Evolutionary conservation across 2,888 invertebrate species (phyloP).

Genomic region (Coenonympha arcania): DNA sequence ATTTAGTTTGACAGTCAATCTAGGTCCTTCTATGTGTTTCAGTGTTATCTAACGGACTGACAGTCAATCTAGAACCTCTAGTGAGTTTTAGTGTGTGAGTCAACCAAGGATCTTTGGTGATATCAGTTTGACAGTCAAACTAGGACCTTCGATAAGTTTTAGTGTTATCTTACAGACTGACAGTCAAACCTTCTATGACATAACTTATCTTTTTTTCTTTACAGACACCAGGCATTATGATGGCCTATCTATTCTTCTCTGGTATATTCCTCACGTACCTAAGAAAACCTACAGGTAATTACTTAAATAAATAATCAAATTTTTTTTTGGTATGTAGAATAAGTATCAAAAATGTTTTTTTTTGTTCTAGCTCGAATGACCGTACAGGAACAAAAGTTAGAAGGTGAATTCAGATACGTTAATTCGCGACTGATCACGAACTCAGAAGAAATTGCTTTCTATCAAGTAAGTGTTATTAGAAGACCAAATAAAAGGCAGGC

Average conservation of each 20-base stretch:
- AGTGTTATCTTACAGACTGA: too few species aligned
- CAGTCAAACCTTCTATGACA: too few species aligned
- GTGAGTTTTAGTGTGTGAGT: too few species aligned
- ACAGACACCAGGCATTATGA: constrained; percentile 90
- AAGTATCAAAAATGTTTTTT: constrained; percentile 3
- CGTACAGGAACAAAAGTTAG: constrained; percentile 95
- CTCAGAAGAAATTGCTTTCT: constrained; percentile 93
- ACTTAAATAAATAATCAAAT: neutral
- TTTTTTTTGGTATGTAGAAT: neutral
- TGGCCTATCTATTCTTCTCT: constrained; percentile 89
- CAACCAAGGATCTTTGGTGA: too few species aligned
- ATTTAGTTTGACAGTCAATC: constrained; percentile 14
- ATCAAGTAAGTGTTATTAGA: constrained; percentile 76
- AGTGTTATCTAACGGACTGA: too few species aligned
- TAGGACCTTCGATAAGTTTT: too few species aligned
- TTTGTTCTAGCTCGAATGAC: constrained; percentile 79
- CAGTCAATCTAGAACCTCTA: too few species aligned
- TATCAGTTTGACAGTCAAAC: too few species aligned
- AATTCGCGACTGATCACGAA: constrained; percentile 97
- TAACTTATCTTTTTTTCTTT: constrained; percentile 27
- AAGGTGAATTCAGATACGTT: constrained; percentile 98
- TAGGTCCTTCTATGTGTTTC: too few species aligned
- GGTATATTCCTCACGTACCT: constrained; percentile 90
- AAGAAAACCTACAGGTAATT: constrained; percentile 85
- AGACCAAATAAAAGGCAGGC: too few species aligned